Percentiles rank a stretch among this genome's conserved stretches.
These are phyloP conservation scores for Buphagus erythrorhynchus DNA, from an alignment of 2,797 vertebrate genomes.

Conservation along the genomic window DNA sequence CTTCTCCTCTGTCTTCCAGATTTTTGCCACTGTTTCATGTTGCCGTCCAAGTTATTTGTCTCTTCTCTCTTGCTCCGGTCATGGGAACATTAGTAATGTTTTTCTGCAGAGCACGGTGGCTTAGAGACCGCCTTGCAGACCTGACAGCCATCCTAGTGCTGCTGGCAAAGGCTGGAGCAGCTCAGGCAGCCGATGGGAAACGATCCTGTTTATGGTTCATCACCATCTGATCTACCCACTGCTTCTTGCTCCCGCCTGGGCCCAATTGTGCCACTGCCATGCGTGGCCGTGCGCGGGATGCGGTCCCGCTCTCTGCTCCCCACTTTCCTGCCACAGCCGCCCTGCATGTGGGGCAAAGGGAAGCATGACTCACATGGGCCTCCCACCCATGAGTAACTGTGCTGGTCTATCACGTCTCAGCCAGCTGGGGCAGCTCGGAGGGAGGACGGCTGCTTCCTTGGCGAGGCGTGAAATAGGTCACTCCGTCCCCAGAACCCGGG, in stretches of 20 bases:
- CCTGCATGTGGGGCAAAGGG: fast-evolving
- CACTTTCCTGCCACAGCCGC: fast-evolving
- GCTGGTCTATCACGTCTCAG: slow-evolving; percentile 25
- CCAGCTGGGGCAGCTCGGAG: not conserved
- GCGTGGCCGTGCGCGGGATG: fast-evolving
- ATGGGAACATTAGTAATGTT: slow-evolving; percentile 43
- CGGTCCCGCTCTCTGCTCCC: not conserved
- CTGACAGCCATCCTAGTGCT: not conserved
- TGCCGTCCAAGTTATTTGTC: slow-evolving; percentile 32
- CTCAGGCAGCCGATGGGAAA: not conserved
- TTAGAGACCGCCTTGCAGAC: not conserved
- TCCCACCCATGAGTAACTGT: slow-evolving; percentile 21
- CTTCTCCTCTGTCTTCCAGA: slow-evolving; percentile 26
- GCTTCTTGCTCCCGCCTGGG: not conserved
- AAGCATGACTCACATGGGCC: not conserved
- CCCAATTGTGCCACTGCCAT: fast-evolving
- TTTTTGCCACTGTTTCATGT: slow-evolving; percentile 51
- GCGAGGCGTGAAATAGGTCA: not conserved
- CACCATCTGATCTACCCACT: slow-evolving; percentile 4
- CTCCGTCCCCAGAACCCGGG: fast-evolving
- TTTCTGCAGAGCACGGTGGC: slow-evolving; percentile 20
- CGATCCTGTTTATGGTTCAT: not conserved
- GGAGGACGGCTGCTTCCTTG: not conserved
- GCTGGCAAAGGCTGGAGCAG: slow-evolving; percentile 20
- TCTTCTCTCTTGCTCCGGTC: not conserved